Percentiles rank a stretch among this genome's conserved stretches.
Conservation (phyloP, 2,113 vertebrate genomes). For the Nymphicus hollandicus region DNA sequence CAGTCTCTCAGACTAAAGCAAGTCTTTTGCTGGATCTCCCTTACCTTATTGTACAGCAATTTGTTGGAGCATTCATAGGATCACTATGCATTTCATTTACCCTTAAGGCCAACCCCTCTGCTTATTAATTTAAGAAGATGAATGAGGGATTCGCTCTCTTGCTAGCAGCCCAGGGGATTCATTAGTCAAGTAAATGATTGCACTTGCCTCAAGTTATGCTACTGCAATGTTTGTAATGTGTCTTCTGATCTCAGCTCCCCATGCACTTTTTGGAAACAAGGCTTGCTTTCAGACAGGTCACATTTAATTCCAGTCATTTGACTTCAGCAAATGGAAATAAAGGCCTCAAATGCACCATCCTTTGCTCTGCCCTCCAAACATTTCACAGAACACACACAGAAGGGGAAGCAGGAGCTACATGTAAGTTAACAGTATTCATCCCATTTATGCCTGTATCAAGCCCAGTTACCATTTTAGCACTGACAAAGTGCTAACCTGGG, state of each 20-base stretch:
- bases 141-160: conserved; percentile 56
- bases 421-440: neutral
- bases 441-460: neutral
- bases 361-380: neutral
- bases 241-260: conserved; percentile 55
- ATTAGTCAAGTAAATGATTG: conserved; percentile 70
- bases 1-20: conserved; percentile 10
- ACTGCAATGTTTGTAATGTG: conserved; percentile 63
- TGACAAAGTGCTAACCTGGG: neutral
- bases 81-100: conserved; percentile 35
- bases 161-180: conserved; percentile 62
- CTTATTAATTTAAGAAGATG: conserved; percentile 71
- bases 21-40: neutral
- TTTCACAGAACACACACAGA: neutral
- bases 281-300: conserved; percentile 54
- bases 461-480: neutral
- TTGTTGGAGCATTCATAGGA: conserved; percentile 37
- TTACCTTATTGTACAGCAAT: conserved; percentile 55
- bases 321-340: conserved; percentile 35
- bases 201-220: conserved; percentile 61
- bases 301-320: conserved; percentile 44
- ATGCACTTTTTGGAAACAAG: conserved; percentile 37
- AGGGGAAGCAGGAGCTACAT: neutral
- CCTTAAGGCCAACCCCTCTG: conserved; percentile 51
- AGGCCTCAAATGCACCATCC: neutral